These are phyloP conservation scores for Marisa cornuarietis DNA, from an alignment of 1,140 invertebrate species.

Conservation along the genomic window DNA sequence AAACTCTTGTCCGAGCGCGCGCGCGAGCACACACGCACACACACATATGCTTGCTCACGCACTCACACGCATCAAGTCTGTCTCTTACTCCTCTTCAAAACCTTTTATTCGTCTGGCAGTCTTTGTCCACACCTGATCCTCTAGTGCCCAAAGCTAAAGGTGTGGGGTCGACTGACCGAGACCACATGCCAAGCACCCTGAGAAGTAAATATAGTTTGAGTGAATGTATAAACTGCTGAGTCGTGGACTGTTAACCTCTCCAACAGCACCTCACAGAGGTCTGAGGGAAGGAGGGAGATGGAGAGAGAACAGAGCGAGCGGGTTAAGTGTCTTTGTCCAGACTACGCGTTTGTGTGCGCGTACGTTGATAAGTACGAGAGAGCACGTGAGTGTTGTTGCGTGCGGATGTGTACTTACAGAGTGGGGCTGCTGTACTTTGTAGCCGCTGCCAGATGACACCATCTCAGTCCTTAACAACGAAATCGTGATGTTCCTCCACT, in stretches of 20 bases:
- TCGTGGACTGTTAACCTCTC: not conserved
- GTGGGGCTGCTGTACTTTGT: not conserved
- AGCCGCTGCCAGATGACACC: no score
- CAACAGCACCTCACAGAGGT: not conserved
- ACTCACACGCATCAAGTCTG: not conserved
- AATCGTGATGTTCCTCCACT: not conserved
- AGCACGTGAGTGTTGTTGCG: not conserved
- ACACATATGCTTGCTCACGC: conserved; percentile 12
- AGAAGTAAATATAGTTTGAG: not conserved
- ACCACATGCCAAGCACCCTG: not conserved
- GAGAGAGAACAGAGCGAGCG: not conserved
- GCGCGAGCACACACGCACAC: conserved; percentile 14
- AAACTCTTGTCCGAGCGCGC: no score
- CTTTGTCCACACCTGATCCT: not conserved
- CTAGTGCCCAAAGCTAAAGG: not conserved
- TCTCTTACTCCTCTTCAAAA: no score
- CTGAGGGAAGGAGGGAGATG: no score
- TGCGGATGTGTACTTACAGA: not conserved
- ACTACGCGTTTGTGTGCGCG: not conserved
- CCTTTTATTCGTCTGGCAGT: not conserved
- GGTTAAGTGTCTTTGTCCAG: not conserved
- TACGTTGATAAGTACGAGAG: not conserved
- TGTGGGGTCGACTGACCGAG: not conserved
- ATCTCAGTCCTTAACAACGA: no score
- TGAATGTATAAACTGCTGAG: no score